Evolutionary conservation across 2,797 vertebrate species (phyloP).

Genomic region (Hydrolagus colliei): DNA sequence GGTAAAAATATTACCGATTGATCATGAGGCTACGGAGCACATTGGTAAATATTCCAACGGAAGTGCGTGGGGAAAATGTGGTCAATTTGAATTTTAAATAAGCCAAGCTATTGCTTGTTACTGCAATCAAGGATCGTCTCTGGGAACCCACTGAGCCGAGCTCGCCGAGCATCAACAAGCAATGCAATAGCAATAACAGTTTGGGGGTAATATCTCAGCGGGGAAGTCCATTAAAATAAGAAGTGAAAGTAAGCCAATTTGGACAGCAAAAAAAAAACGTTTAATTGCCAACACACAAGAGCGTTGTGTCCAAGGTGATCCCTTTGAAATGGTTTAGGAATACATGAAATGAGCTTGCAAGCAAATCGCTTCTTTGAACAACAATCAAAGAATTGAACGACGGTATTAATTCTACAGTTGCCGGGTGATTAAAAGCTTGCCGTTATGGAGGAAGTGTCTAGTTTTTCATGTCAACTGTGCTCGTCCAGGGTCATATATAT

Average conservation of each 20-base stretch:
- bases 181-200: background rate
- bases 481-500: background rate
- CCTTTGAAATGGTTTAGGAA: background rate
- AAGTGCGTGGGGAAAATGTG: background rate
- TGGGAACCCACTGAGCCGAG: background rate
- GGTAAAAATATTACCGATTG: background rate
- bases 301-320: background rate
- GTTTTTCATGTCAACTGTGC: background rate
- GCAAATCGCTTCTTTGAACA: background rate
- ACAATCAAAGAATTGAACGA: background rate
- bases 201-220: background rate
- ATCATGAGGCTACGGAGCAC: background rate
- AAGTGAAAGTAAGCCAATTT: background rate
- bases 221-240: slow-evolving; percentile 2
- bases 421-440: background rate
- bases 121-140: background rate
- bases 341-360: background rate
- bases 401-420: too few species aligned
- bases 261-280: background rate
- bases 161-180: background rate
- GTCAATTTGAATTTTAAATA: background rate
- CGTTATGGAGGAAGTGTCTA: background rate
- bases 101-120: background rate
- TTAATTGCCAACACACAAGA: background rate
- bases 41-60: background rate